Base-by-base conservation (phyloP, 1,140 invertebrate genomes). In the Periplaneta americana region DNA sequence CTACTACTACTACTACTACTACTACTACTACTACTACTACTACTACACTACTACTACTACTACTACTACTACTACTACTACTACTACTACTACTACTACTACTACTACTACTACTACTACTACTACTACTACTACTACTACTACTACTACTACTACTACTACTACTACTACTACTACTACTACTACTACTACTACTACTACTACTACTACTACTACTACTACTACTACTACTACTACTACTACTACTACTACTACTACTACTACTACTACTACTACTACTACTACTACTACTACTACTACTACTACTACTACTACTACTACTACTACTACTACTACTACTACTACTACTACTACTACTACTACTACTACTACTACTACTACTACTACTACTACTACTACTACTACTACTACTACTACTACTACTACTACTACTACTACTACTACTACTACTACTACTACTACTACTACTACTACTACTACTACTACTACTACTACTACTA, bases 261-360 rank as follows among this genome's bases (percentile, higher is more conserved):
- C 57, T 66, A 66, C 57, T 66, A 66, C 57, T 66, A 66, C 57
- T 66, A 66, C 57, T 66, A 66, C 57, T 66, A 66, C 57, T 66
- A 77, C 75, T 36, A 83, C 82, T 37, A 82, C 82, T 48, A 82
- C 74, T 79, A 82, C 82, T 74, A 82, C 82, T 79, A 80, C 82
- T 48, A 82, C 75, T 32, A 82, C 82, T 48, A 83, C 82, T 37
- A 80, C 34, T 34, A 80, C 82, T 57, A 82, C 82, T 48, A 82
- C 82, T 37, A 82, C 82, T 36, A 82, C 75, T 32, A 82, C 75
- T 36, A 80, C 82, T 57, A 83, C 82, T 48, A 82, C 74, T 57
- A 83, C 82, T 48, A 82, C 82, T 37, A 83, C 74, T 48, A 83
- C 57, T 57, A 77, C 75, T 77, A 77, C 75, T 77, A 77, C 75